phyloP scores from a whole-genome alignment of 2,888 invertebrate species.

The Megastigmus dorsalis region DNA sequence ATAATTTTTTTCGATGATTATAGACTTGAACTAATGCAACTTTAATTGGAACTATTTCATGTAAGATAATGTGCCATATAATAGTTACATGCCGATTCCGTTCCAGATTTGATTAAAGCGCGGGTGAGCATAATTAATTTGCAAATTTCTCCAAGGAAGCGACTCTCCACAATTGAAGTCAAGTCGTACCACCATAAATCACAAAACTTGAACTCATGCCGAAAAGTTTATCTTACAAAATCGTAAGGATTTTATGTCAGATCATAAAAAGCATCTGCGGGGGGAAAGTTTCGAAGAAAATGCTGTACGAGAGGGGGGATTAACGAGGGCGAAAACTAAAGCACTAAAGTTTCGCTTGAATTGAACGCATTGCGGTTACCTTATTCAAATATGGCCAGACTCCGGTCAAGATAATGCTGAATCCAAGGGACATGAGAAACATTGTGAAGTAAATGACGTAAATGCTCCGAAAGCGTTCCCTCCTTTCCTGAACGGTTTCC shows the following conservation, averaged over 20 bases:
- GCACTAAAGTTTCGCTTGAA: slow-evolving; percentile 23
- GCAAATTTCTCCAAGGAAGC: neutral
- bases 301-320: neutral
- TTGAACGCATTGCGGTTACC: slow-evolving; percentile 75
- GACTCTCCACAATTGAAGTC: neutral
- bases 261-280: slow-evolving; percentile 36
- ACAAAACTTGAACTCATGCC: neutral
- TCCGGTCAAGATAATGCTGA: slow-evolving; percentile 90
- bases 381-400: slow-evolving; percentile 92
- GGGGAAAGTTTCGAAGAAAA: slow-evolving; percentile 20
- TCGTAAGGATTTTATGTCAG: slow-evolving; percentile 15
- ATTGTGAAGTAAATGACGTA: slow-evolving; percentile 91
- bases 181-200: slow-evolving; percentile 1
- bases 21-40: too few species aligned
- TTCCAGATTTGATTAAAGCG: neutral
- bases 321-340: slow-evolving; percentile 30
- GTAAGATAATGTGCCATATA: too few species aligned
- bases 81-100: too few species aligned
- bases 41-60: too few species aligned
- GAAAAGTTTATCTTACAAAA: slow-evolving; percentile 25
- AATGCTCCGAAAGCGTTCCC: slow-evolving; percentile 85
- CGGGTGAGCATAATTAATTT: neutral
- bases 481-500: slow-evolving; percentile 82
- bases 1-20: too few species aligned
- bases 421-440: slow-evolving; percentile 92